Percentiles rank a stretch among this genome's conserved stretches.
phyloP scores from a whole-genome alignment of 2,113 vertebrate genomes.

The Azemiops feae region DNA sequence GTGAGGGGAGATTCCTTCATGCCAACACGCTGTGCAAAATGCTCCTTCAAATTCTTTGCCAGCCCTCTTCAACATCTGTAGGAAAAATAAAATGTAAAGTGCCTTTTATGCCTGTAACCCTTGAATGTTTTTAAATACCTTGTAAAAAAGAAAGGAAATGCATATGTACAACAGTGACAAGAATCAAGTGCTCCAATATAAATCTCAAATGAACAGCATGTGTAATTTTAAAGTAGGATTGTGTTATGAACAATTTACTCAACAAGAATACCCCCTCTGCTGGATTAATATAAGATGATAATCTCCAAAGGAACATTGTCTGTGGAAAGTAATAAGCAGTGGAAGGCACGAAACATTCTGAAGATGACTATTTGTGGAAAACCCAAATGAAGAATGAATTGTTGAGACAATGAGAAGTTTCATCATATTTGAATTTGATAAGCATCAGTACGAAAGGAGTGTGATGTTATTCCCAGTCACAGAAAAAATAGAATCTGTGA shows the following conservation, averaged over 20 bases:
- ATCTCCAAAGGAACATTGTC: background rate
- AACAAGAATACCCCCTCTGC: conserved; percentile 54
- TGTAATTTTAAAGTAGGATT: background rate
- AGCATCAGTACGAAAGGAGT: background rate
- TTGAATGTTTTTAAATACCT: background rate
- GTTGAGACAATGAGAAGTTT: background rate
- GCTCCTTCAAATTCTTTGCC: background rate
- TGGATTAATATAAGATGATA: conserved; percentile 28
- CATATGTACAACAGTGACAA: fast-evolving
- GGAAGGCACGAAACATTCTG: background rate
- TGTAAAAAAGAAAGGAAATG: background rate
- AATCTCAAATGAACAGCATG: background rate
- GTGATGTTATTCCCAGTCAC: background rate
- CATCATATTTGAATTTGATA: no score
- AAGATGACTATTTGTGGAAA: background rate
- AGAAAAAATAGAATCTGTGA: no score
- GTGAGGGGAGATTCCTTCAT: background rate
- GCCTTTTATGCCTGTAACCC: background rate
- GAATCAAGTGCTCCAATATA: background rate
- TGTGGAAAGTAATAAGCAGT: background rate
- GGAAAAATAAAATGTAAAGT: background rate
- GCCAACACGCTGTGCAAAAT: background rate
- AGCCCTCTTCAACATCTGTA: background rate
- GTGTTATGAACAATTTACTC: fast-evolving
- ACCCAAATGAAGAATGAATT: background rate